These are phyloP conservation scores for Seira musarum DNA, from an alignment of 2,888 invertebrate genomes.

Conservation along the genomic window DNA sequence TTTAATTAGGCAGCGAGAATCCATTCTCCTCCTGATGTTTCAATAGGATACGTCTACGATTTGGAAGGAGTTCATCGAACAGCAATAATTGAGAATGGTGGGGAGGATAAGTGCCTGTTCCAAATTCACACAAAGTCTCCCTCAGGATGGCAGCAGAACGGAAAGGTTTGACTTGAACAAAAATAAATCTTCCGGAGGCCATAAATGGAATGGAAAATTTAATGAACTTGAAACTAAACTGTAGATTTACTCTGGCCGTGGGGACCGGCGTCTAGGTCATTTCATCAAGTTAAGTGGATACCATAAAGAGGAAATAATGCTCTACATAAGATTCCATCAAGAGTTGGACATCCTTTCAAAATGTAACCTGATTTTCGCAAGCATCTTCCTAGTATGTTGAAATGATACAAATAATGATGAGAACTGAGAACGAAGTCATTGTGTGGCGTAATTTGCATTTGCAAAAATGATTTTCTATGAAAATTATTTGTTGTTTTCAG, in stretches of 20 bases:
- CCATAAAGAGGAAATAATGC: neutral
- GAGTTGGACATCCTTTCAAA: conserved; percentile 7
- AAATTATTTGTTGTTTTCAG: too few species aligned
- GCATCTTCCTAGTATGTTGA: conserved; percentile 27
- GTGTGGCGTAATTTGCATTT: too few species aligned
- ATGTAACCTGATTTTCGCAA: conserved; percentile 18
- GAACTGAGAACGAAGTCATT: too few species aligned
- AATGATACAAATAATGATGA: neutral
- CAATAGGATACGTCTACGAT: conserved; percentile 22
- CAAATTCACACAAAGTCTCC: conserved; percentile 22
- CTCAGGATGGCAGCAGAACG: neutral
- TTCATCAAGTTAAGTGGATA: conserved; percentile 16
- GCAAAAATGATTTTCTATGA: too few species aligned
- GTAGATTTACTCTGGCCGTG: conserved; percentile 5
- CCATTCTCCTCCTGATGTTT: conserved; percentile 14
- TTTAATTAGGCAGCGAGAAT: conserved; percentile 27
- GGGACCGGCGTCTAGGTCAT: conserved; percentile 21
- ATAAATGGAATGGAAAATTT: too few species aligned
- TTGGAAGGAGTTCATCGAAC: conserved; percentile 35
- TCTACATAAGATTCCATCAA: conserved; percentile 14
- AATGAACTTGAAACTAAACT: neutral
- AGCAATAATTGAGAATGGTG: conserved; percentile 29
- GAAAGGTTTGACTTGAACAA: neutral
- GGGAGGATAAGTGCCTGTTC: conserved; percentile 13
- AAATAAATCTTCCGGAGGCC: too few species aligned